Base-by-base conservation (phyloP, 37 sponge, comb jelly and placozoan species). In the Chondrilla cf. caribensis region DNA sequence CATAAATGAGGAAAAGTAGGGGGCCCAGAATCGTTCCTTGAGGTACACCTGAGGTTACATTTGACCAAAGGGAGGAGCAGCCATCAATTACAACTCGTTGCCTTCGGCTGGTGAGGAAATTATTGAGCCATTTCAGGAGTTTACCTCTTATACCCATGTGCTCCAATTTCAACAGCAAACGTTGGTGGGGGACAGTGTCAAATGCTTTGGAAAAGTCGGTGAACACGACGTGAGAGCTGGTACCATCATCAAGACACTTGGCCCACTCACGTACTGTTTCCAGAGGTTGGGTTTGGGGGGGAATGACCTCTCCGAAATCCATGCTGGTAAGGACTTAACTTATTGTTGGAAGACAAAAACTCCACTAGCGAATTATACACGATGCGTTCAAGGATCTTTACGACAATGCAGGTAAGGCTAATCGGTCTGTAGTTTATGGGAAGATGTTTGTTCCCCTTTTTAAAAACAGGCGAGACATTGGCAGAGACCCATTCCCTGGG, bases 171-270 rank as follows among this genome's bases (percentile, higher is more conserved):
- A 84, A 60, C 1, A 82, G 37, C 0, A 82, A 54, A 14, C 72
- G 54, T 25, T 59, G 15, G 33, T 84, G 77, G 3, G 84, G 84
- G 1, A 84, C 84, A n/a, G 62, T 58, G 19, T 84, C 77, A 38
- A 75, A 84, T 2, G 77, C 84, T 14, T 84, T 84, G 31, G 84
- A 84, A 37, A 85, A 85, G 57, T 85, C 85, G 14, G 58, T 42
- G 58, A 67, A 85, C 0, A 70, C n/a, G 3, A 79, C 70, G 19
- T 85, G 85, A 19, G 80, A 18, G 18, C 58, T 66, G 58, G 32
- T 35, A 11, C 37, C 26, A 2, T 15, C 54, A 29, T 79, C 85
- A 0, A 85, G 55, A 36, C 38, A 22, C 5, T 54, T 31, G 31
- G 84, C 84, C 84, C 84, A 84, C 18, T 77, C 40, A 38, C 75